These are phyloP conservation scores for Coreoperca whiteheadi DNA, from an alignment of 2,113 vertebrate genomes.

Conservation along the genomic window DNA sequence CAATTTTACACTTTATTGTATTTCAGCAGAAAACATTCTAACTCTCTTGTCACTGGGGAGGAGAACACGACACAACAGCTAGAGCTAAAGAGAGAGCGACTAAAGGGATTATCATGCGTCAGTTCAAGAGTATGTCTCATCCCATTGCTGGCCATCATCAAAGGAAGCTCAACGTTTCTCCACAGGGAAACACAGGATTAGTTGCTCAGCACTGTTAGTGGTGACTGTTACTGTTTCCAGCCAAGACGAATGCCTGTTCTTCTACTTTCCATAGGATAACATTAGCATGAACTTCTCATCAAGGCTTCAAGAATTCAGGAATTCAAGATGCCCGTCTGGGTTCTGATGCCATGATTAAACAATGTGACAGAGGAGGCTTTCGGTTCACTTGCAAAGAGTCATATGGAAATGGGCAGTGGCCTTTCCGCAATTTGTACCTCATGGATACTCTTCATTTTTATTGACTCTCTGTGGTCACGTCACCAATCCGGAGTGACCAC, in stretches of 20 bases:
- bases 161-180: conserved; percentile 51
- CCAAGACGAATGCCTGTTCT: conserved; percentile 23
- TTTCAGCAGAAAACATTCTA: conserved; percentile 22
- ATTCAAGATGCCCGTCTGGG: conserved; percentile 10
- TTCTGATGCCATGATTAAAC: background rate
- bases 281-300: conserved; percentile 24
- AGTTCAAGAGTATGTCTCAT: conserved; percentile 70
- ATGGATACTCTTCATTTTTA: conserved; percentile 18
- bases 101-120: conserved; percentile 86
- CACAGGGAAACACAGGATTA: conserved; percentile 51
- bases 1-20: conserved; percentile 26
- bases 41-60: conserved; percentile 25
- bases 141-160: conserved; percentile 54
- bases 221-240: conserved; percentile 14
- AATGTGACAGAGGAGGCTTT: background rate
- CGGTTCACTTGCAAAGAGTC: background rate
- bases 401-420: background rate
- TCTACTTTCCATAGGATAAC: conserved; percentile 29
- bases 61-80: conserved; percentile 43
- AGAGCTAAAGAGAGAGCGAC: conserved; percentile 63
- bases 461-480: background rate
- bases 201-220: conserved; percentile 10
- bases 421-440: background rate
- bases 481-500: background rate
- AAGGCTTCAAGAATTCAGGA: conserved; percentile 5